Evolutionary conservation across 2,797 vertebrate genomes (phyloP).

Genomic region (Eulemur coronatus): DNA sequence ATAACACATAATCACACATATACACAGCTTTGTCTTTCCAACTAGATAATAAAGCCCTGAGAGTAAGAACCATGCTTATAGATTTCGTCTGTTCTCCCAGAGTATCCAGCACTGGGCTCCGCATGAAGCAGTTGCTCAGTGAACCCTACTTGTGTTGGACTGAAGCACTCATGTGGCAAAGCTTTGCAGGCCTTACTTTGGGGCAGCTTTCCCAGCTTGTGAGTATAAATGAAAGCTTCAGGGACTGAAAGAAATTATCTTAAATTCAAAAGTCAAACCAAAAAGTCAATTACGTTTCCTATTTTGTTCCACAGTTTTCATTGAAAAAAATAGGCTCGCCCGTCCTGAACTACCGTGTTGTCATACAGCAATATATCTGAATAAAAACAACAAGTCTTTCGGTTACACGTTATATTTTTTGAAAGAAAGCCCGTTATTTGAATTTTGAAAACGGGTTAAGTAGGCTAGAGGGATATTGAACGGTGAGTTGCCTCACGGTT

Average conservation of each 20-base stretch:
- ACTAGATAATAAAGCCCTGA: neutral
- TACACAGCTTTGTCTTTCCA: neutral
- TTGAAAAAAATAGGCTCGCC: neutral
- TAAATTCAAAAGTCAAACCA: neutral
- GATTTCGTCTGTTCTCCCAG: neutral
- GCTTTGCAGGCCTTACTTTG: neutral
- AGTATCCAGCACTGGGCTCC: fast-evolving
- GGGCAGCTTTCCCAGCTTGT: neutral
- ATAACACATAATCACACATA: neutral
- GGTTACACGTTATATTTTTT: neutral
- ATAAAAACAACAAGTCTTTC: neutral
- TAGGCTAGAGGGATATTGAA: neutral
- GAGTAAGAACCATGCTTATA: neutral
- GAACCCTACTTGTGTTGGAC: neutral
- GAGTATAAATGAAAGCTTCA: neutral
- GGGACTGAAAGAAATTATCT: neutral
- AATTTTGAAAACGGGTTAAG: constrained; percentile 18
- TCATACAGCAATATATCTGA: neutral
- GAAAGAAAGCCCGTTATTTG: neutral
- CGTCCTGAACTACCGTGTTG: neutral
- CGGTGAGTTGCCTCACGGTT: neutral
- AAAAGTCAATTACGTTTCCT: neutral
- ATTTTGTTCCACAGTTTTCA: neutral
- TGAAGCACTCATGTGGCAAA: neutral
- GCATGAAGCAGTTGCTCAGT: neutral